phyloP scores from a whole-genome alignment of 2,113 vertebrate species.

The Semnopithecus entellus region DNA sequence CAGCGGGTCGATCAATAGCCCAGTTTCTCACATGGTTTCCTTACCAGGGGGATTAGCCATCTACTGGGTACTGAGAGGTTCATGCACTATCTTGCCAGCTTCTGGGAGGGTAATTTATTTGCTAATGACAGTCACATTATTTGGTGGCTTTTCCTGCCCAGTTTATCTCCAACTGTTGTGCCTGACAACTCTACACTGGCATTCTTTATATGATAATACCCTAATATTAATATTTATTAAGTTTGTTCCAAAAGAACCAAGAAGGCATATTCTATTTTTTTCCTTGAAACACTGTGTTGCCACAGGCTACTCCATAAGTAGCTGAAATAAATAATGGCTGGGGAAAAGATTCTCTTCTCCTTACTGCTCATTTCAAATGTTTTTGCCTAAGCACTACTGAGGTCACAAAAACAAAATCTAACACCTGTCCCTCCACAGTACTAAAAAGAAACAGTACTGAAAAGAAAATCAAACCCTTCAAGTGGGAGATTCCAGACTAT shows the following conservation, averaged over 20 bases:
- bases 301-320: background rate
- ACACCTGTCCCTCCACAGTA: background rate
- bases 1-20: background rate
- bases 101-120: constrained; percentile 15
- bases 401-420: background rate
- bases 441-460: background rate
- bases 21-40: background rate
- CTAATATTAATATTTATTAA: constrained; percentile 36
- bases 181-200: background rate
- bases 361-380: background rate
- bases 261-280: background rate
- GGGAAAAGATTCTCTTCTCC: background rate
- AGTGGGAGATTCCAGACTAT: background rate
- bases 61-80: background rate
- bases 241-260: background rate
- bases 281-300: background rate
- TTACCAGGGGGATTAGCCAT: background rate
- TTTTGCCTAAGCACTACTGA: background rate
- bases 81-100: background rate
- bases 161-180: background rate
- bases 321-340: background rate
- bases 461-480: constrained; percentile 7
- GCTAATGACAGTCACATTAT: background rate
- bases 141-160: background rate
- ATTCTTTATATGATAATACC: constrained; percentile 48